Evolutionary conservation across 2,113 vertebrate genomes (phyloP), one percentile per base, ranked within the genome.

Genomic region (Sylvietta virens): DNA sequence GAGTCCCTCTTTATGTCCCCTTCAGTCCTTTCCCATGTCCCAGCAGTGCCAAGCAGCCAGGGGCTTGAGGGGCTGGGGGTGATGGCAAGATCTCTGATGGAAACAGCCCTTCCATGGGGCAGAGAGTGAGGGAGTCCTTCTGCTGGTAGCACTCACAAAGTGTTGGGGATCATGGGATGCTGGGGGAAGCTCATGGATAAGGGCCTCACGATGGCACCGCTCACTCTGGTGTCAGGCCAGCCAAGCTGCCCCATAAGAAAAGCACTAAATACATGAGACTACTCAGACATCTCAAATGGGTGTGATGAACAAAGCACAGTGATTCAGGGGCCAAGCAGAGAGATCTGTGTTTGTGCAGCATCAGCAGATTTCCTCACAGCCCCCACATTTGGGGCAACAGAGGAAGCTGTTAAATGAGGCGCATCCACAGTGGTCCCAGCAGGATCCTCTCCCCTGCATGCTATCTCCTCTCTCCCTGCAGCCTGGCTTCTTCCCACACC

Each of bases 401-500:
- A 82, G 15, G 45, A 88, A 86, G 50, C 22, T 82, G 31, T 57
- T 67, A 76, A 83, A 80, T 17, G 31, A 69, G 58, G 40, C 0
- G 0, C 7, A 11, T 58, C 54, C 24, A 10, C 45, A 77, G 48
- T 4, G 24, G 50, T 54, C 67, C 54, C 58, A 66, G 42, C 51
- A 92, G 76, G 51, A 58, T 64, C 39, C 13, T 62, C 86, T 82
- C 54, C 56, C 35, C 8, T 54, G 50, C 74, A 39, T 2, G 7
- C 66, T 91, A 26, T 70, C 90, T 94, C 54, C 26, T 92, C 35
- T 94, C 61, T 84, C 58, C 30, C 48, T 9, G 7, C 67, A 85
- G 80, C 53, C 73, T 33, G 47, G 27, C 61, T 90, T 58, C 73
- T 94, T 96, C 87, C 85, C 30, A 7, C 86, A 72, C 24, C 94